A percentile compares a stretch with the other conserved stretches of the same genome.
Conservation (phyloP, 2,797 vertebrate genomes). For the Pitangus sulphuratus region DNA sequence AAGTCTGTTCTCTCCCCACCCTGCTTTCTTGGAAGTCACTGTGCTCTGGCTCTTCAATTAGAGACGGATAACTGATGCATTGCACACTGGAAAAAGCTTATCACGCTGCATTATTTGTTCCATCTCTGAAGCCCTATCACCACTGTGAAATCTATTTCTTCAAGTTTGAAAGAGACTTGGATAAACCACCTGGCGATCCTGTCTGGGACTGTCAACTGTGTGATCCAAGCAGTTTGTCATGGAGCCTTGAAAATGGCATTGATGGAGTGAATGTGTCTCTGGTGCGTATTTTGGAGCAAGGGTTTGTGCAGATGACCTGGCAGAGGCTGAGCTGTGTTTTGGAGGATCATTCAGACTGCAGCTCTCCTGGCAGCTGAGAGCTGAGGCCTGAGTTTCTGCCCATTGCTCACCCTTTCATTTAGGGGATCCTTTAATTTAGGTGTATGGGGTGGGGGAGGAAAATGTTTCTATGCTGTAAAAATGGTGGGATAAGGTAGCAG, state of each 20-base stretch:
- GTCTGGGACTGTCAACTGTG: neutral
- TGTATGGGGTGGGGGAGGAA: fast-evolving
- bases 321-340: neutral
- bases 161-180: constrained; percentile 2
- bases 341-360: neutral
- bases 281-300: neutral
- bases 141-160: constrained; percentile 37
- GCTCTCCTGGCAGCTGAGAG: neutral
- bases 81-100: constrained; percentile 62
- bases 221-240: neutral
- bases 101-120: constrained; percentile 43
- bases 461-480: neutral
- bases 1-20: neutral
- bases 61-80: neutral
- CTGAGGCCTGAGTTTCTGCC: neutral
- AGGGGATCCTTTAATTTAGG: neutral
- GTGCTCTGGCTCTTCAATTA: constrained; percentile 35
- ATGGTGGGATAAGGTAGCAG: neutral
- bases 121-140: neutral
- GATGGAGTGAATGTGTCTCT: neutral
- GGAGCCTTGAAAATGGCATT: neutral
- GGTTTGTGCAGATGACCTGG: neutral
- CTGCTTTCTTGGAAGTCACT: constrained; percentile 49
- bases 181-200: neutral
- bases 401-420: neutral